Percentiles rank a stretch among this genome's conserved stretches.
These are phyloP conservation scores for Scomberomorus guttatus DNA, from an alignment of 2,797 vertebrate species.

Conservation along the genomic window DNA sequence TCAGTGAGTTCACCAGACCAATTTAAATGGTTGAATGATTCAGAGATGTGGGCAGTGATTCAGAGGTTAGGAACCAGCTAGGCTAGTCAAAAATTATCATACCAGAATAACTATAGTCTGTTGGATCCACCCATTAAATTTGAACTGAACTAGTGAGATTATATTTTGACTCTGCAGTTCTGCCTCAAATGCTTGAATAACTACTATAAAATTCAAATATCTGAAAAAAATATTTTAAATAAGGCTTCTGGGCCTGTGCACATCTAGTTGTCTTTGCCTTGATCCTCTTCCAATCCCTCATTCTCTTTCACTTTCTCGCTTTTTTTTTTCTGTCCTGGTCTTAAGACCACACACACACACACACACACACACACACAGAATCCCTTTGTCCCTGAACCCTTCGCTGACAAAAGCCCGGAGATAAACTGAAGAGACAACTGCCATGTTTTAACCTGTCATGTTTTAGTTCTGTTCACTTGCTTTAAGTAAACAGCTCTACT, in stretches of 20 bases:
- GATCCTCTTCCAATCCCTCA: constrained; percentile 25
- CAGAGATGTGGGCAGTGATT: neutral
- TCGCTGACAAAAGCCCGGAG: constrained; percentile 67
- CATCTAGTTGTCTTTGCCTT: constrained; percentile 22
- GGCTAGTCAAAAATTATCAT: neutral
- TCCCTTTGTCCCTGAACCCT: constrained; percentile 31
- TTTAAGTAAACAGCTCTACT: constrained; percentile 72
- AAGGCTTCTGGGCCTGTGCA: neutral
- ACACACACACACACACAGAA: constrained; percentile 37
- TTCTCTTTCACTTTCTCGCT: constrained; percentile 12
- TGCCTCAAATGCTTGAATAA: neutral
- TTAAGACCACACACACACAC: constrained; percentile 62
- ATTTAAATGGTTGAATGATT: neutral
- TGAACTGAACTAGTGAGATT: constrained; percentile 3
- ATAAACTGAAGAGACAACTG: constrained; percentile 62
- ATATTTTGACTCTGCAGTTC: neutral
- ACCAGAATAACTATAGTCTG: neutral
- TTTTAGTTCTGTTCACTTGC: constrained; percentile 61
- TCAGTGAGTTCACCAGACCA: neutral
- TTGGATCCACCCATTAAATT: constrained; percentile 2
- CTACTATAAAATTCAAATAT: neutral
- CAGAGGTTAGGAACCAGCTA: neutral
- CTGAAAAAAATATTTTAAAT: neutral
- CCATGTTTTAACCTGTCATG: constrained; percentile 75
- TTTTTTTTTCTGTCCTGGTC: constrained; percentile 23